phyloP scores from a whole-genome alignment of 2,888 invertebrate genomes.

The Thysanoteuthis rhombus region DNA sequence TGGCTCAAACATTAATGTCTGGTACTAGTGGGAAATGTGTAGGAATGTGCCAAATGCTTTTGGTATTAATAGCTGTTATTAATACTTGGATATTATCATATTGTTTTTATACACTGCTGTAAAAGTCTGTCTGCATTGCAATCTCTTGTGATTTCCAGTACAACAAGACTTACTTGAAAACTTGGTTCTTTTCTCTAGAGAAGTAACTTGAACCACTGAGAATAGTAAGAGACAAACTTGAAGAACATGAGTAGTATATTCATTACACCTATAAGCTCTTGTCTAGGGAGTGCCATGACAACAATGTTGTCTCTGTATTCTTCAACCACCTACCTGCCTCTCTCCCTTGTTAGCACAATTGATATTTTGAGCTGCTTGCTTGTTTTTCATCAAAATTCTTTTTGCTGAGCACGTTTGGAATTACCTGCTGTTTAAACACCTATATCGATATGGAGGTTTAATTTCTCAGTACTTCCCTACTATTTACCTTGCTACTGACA shows the following conservation, averaged over 20 bases:
- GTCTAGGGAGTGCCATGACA: neutral
- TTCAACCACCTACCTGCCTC: neutral
- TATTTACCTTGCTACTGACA: too few species aligned
- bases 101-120: neutral
- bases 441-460: too few species aligned
- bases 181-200: neutral
- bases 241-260: neutral
- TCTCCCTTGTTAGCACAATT: neutral
- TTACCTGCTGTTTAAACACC: too few species aligned
- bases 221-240: neutral
- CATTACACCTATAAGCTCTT: neutral
- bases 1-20: too few species aligned
- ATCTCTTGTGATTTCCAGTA: neutral
- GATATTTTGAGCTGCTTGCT: constrained; percentile 12
- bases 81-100: neutral
- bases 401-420: neutral
- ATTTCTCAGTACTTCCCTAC: too few species aligned
- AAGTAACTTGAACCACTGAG: neutral
- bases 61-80: neutral
- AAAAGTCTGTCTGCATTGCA: neutral
- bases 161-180: constrained; percentile 12
- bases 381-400: neutral
- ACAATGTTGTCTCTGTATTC: neutral
- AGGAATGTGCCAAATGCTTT: neutral
- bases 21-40: too few species aligned